Percentiles rank a stretch among this genome's conserved stretches.
phyloP scores from a whole-genome alignment of 2,113 vertebrate genomes.

The Alethe castanea region DNA sequence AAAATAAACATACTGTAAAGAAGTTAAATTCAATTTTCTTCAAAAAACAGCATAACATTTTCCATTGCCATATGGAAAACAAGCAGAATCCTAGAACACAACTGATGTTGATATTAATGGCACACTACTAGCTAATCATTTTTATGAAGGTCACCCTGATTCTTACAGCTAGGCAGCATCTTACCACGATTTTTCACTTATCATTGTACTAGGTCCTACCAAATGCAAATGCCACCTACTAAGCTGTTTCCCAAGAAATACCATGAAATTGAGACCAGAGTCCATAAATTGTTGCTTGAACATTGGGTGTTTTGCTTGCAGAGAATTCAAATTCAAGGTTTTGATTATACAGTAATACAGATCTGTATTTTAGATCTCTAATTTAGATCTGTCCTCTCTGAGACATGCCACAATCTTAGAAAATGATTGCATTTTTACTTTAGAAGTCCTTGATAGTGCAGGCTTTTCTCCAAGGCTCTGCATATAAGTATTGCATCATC shows the following conservation, averaged over 20 bases:
- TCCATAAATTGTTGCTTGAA: background rate
- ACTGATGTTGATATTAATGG: background rate
- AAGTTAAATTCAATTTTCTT: background rate
- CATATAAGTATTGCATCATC: background rate
- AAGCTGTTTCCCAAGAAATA: background rate
- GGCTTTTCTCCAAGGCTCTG: background rate
- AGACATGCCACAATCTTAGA: background rate
- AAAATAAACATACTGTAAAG: background rate
- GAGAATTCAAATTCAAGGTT: background rate
- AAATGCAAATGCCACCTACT: background rate
- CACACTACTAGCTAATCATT: background rate
- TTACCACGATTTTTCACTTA: background rate
- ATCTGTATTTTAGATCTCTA: too few relatives aligned
- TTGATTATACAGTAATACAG: background rate
- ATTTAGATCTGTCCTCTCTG: background rate
- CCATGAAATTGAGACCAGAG: background rate
- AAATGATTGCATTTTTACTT: background rate
- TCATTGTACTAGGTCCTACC: background rate
- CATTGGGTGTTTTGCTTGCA: background rate
- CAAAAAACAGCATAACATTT: background rate
- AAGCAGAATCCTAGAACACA: slow-evolving; percentile 8
- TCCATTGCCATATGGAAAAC: background rate
- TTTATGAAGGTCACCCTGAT: slow-evolving; percentile 18
- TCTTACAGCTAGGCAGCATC: background rate
- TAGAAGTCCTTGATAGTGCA: background rate